Conservation (phyloP, 2,797 vertebrate genomes). For the Steatocranus sp. region DNA sequence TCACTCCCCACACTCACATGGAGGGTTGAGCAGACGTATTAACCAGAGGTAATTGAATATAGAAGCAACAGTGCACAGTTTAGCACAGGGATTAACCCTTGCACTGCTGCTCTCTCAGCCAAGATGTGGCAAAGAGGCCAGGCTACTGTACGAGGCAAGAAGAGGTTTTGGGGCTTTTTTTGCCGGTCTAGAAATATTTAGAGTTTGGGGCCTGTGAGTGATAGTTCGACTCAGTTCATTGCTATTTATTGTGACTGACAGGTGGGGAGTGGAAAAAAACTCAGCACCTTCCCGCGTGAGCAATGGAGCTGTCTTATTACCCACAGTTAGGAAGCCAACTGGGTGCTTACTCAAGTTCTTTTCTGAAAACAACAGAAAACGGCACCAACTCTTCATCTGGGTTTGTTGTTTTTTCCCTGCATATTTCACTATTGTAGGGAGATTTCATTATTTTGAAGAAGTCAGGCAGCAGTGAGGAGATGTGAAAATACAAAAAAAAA, state of each 20-base stretch:
- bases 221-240: constrained; percentile 35
- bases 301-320: constrained; percentile 59
- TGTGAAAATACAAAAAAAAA: not conserved
- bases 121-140: not conserved
- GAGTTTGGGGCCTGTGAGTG: constrained; percentile 34
- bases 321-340: constrained; percentile 45
- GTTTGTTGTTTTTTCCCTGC: not conserved
- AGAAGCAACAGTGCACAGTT: constrained; percentile 53
- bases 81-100: constrained; percentile 48
- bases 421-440: constrained; percentile 4
- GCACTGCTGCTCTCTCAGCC: constrained; percentile 27
- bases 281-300: constrained; percentile 50
- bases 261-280: constrained; percentile 9
- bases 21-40: constrained; percentile 55
- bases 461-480: not conserved
- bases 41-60: constrained; percentile 70
- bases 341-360: constrained; percentile 30
- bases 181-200: constrained; percentile 19
- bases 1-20: constrained; percentile 18
- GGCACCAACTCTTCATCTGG: not conserved
- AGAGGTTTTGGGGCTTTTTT: not conserved
- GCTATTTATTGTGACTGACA: constrained; percentile 61
- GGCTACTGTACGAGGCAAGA: not conserved
- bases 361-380: constrained; percentile 27
- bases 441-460: constrained; percentile 21